phyloP scores from a whole-genome alignment of 2,113 vertebrate species.

The Australoheros scitulus region DNA sequence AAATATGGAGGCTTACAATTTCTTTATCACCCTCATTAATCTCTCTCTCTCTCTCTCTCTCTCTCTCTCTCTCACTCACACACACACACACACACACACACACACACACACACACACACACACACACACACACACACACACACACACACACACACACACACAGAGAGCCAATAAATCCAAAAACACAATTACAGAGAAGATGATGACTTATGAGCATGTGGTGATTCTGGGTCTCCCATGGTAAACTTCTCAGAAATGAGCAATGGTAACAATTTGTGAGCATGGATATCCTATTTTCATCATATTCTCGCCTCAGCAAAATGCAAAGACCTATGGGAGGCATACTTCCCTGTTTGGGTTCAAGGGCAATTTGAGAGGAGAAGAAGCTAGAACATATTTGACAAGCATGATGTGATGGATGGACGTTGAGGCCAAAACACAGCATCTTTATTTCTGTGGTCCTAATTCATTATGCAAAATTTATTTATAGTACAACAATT shows the following conservation, averaged over 20 bases:
- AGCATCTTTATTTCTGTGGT: background rate
- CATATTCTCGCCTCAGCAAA: background rate
- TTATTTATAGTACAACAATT: background rate
- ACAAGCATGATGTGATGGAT: background rate
- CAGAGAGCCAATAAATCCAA: constrained; percentile 31
- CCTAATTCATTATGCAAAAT: background rate
- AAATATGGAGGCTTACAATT: constrained; percentile 36
- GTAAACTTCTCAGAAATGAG: background rate
- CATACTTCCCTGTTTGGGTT: constrained; percentile 20
- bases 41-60: background rate
- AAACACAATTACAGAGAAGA: constrained; percentile 29
- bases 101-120: background rate
- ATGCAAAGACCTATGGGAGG: background rate
- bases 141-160: background rate
- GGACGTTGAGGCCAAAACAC: background rate
- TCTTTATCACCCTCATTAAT: constrained; percentile 60
- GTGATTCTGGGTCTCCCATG: background rate
- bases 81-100: background rate
- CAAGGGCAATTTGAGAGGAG: constrained; percentile 2
- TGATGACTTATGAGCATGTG: constrained; percentile 53
- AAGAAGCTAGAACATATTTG: constrained; percentile 1
- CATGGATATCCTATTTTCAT: background rate
- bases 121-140: background rate
- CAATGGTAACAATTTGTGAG: background rate
- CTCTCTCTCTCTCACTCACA: background rate